phyloP scores from a whole-genome alignment of 1,140 invertebrate species.

The Delia radicum region DNA sequence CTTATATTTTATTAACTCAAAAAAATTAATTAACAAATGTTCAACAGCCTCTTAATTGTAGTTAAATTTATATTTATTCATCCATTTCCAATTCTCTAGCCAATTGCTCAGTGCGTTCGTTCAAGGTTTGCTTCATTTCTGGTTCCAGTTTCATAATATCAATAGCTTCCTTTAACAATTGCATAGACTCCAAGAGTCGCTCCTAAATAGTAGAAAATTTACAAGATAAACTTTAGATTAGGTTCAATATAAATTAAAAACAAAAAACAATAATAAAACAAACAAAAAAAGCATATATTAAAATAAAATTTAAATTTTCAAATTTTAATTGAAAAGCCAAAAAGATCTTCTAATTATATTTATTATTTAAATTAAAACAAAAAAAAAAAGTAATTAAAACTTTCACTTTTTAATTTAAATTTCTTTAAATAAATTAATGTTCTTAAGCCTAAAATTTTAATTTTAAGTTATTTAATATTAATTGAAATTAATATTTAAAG shows the following conservation, averaged over 20 bases:
- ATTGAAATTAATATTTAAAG: too few relatives aligned
- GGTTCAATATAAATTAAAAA: too few relatives aligned
- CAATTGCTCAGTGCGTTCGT: slow-evolving; percentile 34
- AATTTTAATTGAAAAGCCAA: too few relatives aligned
- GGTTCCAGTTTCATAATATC: slow-evolving; percentile 61
- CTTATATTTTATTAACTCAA: too few relatives aligned
- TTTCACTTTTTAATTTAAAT: too few relatives aligned
- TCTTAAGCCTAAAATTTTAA: too few relatives aligned
- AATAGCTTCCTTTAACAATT: slow-evolving; percentile 60
- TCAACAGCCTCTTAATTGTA: background rate
- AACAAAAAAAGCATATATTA: background rate
- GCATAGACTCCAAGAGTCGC: slow-evolving; percentile 58
- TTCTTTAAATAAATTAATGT: too few relatives aligned
- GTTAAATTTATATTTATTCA: background rate
- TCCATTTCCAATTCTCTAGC: slow-evolving; percentile 24
- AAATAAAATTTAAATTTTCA: background rate
- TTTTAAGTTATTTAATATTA: too few relatives aligned
- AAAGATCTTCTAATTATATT: too few relatives aligned
- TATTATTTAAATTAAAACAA: too few relatives aligned
- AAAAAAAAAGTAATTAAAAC: too few relatives aligned
- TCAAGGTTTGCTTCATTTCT: slow-evolving; percentile 60
- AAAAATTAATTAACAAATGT: background rate
- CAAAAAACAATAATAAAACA: background rate
- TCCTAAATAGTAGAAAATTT: slow-evolving; percentile 46
- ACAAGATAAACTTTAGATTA: too few relatives aligned